A percentile compares a stretch with the other conserved stretches of the same genome.
phyloP scores from a whole-genome alignment of 1,140 invertebrate genomes.

The Penaeus chinensis region DNA sequence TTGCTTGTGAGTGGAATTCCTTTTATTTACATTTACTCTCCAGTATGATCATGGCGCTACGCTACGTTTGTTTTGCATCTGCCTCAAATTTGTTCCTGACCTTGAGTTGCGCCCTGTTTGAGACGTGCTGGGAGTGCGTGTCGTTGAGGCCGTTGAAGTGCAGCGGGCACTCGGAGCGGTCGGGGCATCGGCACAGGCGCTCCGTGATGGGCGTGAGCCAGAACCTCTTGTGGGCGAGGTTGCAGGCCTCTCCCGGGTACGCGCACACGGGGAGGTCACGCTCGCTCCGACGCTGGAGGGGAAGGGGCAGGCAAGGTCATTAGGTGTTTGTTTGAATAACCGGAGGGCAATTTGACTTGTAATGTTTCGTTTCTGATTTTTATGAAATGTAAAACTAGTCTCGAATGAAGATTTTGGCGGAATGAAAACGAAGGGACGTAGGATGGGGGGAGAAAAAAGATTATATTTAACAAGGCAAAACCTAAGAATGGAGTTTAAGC shows the following conservation, averaged over 20 bases:
- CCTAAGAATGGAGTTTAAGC: no score
- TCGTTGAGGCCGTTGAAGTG: conserved; percentile 66
- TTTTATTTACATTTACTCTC: no score
- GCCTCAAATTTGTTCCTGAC: conserved; percentile 65
- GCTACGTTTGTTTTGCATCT: no score
- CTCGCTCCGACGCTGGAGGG: conserved; percentile 70
- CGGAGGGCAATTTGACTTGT: background rate
- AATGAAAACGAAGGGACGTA: no score
- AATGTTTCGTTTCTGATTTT: conserved; percentile 6
- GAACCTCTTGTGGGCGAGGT: conserved; percentile 71
- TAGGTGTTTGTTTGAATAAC: background rate
- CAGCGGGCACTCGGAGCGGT: conserved; percentile 72
- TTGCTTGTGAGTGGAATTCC: no score
- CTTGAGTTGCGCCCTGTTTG: conserved; percentile 71
- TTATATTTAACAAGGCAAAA: no score
- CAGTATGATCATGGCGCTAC: no score
- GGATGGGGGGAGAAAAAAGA: no score
- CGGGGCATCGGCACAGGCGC: conserved; percentile 72
- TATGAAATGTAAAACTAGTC: no score
- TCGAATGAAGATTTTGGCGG: no score
- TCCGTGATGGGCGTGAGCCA: conserved; percentile 71
- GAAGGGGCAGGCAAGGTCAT: background rate
- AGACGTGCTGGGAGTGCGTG: conserved; percentile 46
- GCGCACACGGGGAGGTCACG: conserved; percentile 71
- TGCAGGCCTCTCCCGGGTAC: conserved; percentile 69